phyloP scores from a whole-genome alignment of 1,140 invertebrate genomes.

The Notospermus geniculatus region DNA sequence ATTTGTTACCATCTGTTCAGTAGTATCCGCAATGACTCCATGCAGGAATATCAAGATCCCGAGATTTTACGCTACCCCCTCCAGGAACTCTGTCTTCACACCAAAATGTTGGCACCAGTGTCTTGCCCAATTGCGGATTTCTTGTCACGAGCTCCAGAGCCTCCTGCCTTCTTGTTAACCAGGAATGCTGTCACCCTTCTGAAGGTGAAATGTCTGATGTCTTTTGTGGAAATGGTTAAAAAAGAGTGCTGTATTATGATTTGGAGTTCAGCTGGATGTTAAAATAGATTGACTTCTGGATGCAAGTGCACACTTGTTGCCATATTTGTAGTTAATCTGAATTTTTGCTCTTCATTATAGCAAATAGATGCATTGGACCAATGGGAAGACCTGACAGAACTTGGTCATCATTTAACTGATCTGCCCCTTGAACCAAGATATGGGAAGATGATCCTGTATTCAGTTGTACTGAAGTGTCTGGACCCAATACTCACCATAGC shows the following conservation, averaged over 20 bases:
- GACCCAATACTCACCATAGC: conserved; percentile 93
- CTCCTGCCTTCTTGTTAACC: conserved; percentile 74
- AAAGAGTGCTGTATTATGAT: not conserved
- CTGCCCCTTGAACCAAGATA: conserved; percentile 86
- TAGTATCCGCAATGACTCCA: conserved; percentile 64
- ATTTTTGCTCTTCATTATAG: conserved; percentile 49
- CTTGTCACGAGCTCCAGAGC: conserved; percentile 76
- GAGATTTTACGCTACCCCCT: conserved; percentile 83
- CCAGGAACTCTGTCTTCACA: conserved; percentile 89
- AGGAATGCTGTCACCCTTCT: conserved; percentile 73
- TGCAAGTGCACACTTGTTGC: no score
- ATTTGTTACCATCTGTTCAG: conserved; percentile 75
- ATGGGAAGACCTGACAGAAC: conserved; percentile 74
- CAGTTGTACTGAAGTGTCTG: conserved; percentile 86
- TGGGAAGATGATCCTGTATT: conserved; percentile 88
- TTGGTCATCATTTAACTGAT: conserved; percentile 84
- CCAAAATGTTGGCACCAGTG: conserved; percentile 77
- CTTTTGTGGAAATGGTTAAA: not conserved
- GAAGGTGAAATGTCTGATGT: conserved; percentile 55
- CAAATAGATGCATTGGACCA: conserved; percentile 80
- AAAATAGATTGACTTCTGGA: no score
- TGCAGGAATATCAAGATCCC: conserved; percentile 64
- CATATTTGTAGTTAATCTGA: conserved; percentile 1
- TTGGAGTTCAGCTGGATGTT: no score
- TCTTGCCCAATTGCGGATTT: conserved; percentile 80